Percentiles rank a stretch among this genome's conserved stretches.
Evolutionary conservation across 2,113 vertebrate genomes (phyloP).

Genomic region (Speoplatyrhinus poulsoni): DNA sequence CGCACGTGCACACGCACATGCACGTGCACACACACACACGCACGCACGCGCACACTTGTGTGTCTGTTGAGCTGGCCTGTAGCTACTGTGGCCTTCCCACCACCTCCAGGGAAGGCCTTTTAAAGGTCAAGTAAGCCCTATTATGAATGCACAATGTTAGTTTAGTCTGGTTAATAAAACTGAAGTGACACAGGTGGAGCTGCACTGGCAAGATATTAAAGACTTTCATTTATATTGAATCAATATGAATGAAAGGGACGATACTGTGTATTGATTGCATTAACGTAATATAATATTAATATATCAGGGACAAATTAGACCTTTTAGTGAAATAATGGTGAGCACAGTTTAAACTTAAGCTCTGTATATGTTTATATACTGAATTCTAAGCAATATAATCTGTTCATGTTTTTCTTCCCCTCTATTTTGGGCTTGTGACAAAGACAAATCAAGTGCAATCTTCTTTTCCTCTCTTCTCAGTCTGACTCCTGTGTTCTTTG

Average conservation of each 20-base stretch:
- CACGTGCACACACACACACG: neutral
- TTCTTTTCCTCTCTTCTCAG: no score
- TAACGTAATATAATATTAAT: neutral
- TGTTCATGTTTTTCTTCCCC: no score
- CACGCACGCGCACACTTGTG: conserved; percentile 10
- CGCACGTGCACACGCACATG: neutral
- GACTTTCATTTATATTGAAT: neutral
- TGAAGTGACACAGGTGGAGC: neutral
- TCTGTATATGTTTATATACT: neutral
- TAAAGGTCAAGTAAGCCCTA: conserved; percentile 37
- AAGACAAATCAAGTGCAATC: no score
- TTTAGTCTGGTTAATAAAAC: conserved; percentile 17
- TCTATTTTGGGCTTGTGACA: no score
- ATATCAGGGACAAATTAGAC: no score
- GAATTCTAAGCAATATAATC: no score
- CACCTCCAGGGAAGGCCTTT: neutral
- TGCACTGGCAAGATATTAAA: neutral
- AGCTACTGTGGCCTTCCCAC: conserved; percentile 10
- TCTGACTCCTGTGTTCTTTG: no score
- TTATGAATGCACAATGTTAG: conserved; percentile 2
- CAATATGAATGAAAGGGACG: neutral
- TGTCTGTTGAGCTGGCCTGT: neutral
- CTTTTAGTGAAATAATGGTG: neutral
- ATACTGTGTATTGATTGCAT: neutral
- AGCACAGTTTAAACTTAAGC: neutral